Evolutionary conservation across 2,113 vertebrate species (phyloP), one percentile per base, ranked within the genome.

Genomic region (Lepus timidus): DNA sequence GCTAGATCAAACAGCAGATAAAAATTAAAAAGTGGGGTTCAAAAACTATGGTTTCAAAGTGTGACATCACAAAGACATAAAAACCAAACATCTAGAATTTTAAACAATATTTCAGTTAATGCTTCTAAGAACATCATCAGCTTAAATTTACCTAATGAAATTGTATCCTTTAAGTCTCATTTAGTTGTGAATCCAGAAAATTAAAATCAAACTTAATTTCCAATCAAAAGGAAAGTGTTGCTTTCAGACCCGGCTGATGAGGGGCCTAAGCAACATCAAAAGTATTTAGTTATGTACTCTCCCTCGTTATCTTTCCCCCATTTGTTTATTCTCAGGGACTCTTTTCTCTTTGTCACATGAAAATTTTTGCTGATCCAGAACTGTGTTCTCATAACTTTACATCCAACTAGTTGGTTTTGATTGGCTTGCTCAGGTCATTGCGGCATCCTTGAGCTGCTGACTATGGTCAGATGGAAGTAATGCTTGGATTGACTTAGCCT

Each of bases 401-500:
- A 12, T 39, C 13, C 13, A 90, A 3, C 17, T 79, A 44, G 16
- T 13, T 62, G 23, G 17, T 65, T 76, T 31, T 62, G 3, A 67
- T 19, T 88, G 61, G 0, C 6, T 52, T 29, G 6, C 3, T 17
- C 51, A 71, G 0, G 8, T n/a, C 29, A 51, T 6, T 39, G 8
- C 11, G 1, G 19, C 2, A 55, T n/a, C 6, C n/a, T 74, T 52
- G 39, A 80, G 25, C 20, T 13, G 31, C 27, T 13, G 12, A 16
- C 1, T 49, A 0, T 25, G 44, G 9, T 75, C 36, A 73, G 22
- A 23, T 1, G 31, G 0, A 86, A 13, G 6, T 4, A 29, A 67
- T 12, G 0, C 44, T 11, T 1, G 36, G 29, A 62, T 4, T 31
- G 22, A 11, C 1, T 88, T 29, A 22, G 4, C 36, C 29, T 19